A percentile compares a stretch with the other conserved stretches of the same genome.
Conservation (phyloP, 2,797 vertebrate genomes). For the Syngnathus rostellatus region DNA sequence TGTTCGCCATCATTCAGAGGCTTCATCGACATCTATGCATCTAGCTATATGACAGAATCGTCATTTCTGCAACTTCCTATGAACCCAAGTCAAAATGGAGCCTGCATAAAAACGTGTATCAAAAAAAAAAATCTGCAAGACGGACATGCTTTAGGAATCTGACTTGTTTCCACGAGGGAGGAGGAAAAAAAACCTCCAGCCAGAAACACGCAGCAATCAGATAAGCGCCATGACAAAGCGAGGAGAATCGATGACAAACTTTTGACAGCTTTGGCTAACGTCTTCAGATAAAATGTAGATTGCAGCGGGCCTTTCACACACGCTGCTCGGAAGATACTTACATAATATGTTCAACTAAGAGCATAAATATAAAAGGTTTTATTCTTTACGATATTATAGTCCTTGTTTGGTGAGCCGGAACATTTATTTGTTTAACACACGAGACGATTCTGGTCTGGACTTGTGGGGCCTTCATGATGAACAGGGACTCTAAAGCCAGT, state of each 20-base stretch:
- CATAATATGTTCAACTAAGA: conserved; percentile 32
- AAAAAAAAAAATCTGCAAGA: not conserved
- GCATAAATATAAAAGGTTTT: conserved; percentile 11
- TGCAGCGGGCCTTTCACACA: conserved; percentile 39
- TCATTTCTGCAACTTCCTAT: not conserved
- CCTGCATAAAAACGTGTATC: not conserved
- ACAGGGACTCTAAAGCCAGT: not conserved
- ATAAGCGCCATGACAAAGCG: conserved; percentile 73
- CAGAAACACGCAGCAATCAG: conserved; percentile 63
- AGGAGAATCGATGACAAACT: conserved; percentile 71
- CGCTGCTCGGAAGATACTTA: conserved; percentile 27
- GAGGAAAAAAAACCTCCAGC: conserved; percentile 31
- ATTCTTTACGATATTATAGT: not conserved
- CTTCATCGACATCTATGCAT: conserved; percentile 44
- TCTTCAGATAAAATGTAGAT: conserved; percentile 69
- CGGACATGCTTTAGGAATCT: conserved; percentile 13
- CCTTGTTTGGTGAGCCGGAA: too few relatives aligned
- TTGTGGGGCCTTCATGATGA: not conserved
- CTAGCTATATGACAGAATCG: conserved; percentile 23
- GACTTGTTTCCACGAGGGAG: conserved; percentile 47
- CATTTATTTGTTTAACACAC: not conserved
- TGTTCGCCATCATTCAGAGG: conserved; percentile 68
- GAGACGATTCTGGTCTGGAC: not conserved
- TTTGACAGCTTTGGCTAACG: conserved; percentile 65
- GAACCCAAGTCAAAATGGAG: conserved; percentile 10